Base-by-base conservation (phyloP, 2,797 vertebrate species). In the Gymnopithys bicolor region DNA sequence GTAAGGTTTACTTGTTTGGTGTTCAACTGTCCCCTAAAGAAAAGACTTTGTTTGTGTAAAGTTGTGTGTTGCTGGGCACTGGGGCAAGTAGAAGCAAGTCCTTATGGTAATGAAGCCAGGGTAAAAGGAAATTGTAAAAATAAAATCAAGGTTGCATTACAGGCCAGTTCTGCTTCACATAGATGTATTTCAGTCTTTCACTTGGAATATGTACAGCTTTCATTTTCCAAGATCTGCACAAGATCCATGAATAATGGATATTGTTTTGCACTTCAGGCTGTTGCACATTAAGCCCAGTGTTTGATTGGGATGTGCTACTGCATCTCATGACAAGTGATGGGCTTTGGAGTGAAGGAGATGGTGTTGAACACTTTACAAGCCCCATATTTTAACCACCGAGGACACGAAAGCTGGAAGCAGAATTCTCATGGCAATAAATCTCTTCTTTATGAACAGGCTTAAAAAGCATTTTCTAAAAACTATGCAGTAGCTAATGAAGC, bases 191-290 rank as follows among this genome's bases (percentile, higher is more conserved):
- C 41, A 58, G 62, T 94, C 91, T 92, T 90, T 93, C 95, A 39
- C 95, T 97, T 95, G 87, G 94, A 96, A 87, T 95, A 85, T 66
- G 28, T 86, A 66, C 83, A 83, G 86, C 90, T 96, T 96, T 91
- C 32, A 69, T 93, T 97, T 97, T 97, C 89, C 87, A 95, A 95
- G 80, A 80, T 93, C 96, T 95, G 92, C 93, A 84, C 82, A 90
- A 93, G 59, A 73, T 75, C 64, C 25, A 55, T 18, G 5, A 93
- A 93, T 95, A 95, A 94, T 27, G 78, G 67, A 94, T 96, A 77
- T 92, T 95, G 74, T 87, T 97, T 90, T 92, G 79, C 55, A 89
- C 88, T 94, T 95, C 41, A 46, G 59, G 35, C 22, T 7, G 6
- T 41, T 75, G 63, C 67, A 84, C 19, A 5, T 63, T 58, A 89